phyloP scores from a whole-genome alignment of 2,888 invertebrate genomes.

The Xiphydria camelus region DNA sequence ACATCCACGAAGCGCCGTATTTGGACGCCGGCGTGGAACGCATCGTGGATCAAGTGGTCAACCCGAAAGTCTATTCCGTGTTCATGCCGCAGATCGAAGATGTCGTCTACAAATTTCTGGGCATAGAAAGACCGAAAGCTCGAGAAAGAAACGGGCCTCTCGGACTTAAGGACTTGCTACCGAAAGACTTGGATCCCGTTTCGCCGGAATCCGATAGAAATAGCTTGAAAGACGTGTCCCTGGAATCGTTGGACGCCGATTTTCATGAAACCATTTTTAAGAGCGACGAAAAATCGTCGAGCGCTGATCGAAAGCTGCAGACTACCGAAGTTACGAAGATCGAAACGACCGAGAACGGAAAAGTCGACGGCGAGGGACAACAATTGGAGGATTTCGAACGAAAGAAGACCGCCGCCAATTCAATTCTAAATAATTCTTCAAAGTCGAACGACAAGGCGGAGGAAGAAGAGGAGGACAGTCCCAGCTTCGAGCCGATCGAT shows the following conservation, averaged over 20 bases:
- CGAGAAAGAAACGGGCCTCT: constrained; percentile 47
- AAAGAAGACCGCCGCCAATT: constrained; percentile 9
- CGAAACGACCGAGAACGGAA: constrained; percentile 57
- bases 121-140: constrained; percentile 72
- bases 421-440: constrained; percentile 41
- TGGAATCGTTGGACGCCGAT: constrained; percentile 46
- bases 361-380: constrained; percentile 58
- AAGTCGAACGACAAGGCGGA: constrained; percentile 59
- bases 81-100: constrained; percentile 91
- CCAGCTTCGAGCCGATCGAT: constrained; percentile 68
- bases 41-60: constrained; percentile 94
- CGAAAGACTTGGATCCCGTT: constrained; percentile 78
- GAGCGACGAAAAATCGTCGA: constrained; percentile 18
- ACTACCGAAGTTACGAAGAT: constrained; percentile 41
- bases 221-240: constrained; percentile 56
- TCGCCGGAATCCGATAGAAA: constrained; percentile 78
- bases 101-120: constrained; percentile 83
- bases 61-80: constrained; percentile 85
- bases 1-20: constrained; percentile 88
- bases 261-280: constrained; percentile 24
- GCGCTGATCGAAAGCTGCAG: constrained; percentile 23
- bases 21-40: constrained; percentile 90
- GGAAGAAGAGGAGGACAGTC: constrained; percentile 68
- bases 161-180: constrained; percentile 65
- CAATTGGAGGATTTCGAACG: constrained; percentile 1